Evolutionary conservation across 2,888 invertebrate species (phyloP).

Genomic region (Oligia latruncula): DNA sequence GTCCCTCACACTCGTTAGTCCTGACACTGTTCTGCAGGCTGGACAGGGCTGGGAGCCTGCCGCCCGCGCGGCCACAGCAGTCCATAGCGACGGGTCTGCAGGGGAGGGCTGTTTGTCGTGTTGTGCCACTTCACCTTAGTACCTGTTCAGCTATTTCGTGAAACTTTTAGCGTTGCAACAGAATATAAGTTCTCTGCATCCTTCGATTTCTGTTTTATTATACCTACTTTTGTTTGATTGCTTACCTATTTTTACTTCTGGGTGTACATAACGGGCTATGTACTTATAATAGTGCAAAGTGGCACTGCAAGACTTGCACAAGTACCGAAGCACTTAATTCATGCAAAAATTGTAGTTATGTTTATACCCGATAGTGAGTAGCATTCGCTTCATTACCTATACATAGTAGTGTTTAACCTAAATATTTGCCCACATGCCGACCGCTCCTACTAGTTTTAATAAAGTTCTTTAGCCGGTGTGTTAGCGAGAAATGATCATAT

Average conservation of each 20-base stretch:
- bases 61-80: neutral
- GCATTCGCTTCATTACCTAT: slow-evolving; percentile 6
- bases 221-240: neutral
- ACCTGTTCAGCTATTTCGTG: neutral
- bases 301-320: neutral
- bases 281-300: neutral
- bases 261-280: too few species aligned
- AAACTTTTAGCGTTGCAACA: neutral
- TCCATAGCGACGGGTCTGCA: neutral
- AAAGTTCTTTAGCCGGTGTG: slow-evolving; percentile 4
- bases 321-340: neutral
- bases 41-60: neutral
- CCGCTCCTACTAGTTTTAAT: slow-evolving; percentile 47
- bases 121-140: neutral
- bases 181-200: neutral
- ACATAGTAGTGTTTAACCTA: slow-evolving; percentile 23
- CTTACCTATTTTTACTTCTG: neutral
- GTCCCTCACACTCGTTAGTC: too few species aligned
- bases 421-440: slow-evolving; percentile 33
- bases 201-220: neutral
- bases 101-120: neutral
- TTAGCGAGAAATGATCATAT: neutral
- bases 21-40: neutral
- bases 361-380: neutral
- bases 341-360: neutral